Evolutionary conservation across 1,140 invertebrate genomes (phyloP).

Genomic region (Drosophila pandora): DNA sequence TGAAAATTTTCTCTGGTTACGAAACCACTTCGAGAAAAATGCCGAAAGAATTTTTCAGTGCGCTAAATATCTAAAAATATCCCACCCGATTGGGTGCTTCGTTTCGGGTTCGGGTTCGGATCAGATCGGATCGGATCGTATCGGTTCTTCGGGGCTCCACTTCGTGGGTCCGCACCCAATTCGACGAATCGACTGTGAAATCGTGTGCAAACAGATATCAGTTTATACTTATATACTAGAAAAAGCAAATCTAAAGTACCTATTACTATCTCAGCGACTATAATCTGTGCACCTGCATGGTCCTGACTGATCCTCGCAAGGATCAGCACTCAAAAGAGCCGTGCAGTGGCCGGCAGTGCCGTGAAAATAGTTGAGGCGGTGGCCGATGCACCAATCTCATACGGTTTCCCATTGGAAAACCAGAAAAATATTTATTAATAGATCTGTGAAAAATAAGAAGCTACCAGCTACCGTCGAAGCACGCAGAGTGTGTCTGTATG

Average conservation of each 20-base stretch:
- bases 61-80: slow-evolving; percentile 83
- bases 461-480: slow-evolving; percentile 62
- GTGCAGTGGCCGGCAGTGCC: background rate
- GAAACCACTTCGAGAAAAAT: slow-evolving; percentile 79
- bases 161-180: slow-evolving; percentile 79
- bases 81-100: slow-evolving; percentile 39
- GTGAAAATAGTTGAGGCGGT: slow-evolving; percentile 15
- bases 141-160: slow-evolving; percentile 19
- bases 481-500: slow-evolving; percentile 3
- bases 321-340: slow-evolving; percentile 37
- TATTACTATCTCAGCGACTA: slow-evolving; percentile 16
- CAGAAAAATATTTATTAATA: slow-evolving; percentile 76
- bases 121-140: slow-evolving; percentile 41
- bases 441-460: slow-evolving; percentile 81
- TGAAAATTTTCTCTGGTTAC: slow-evolving; percentile 77
- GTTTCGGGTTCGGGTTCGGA: slow-evolving; percentile 51
- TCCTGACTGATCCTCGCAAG: slow-evolving; percentile 54
- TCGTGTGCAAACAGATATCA: slow-evolving; percentile 59
- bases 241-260: slow-evolving; percentile 16
- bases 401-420: slow-evolving; percentile 43
- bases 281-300: slow-evolving; percentile 40
- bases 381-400: slow-evolving; percentile 11
- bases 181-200: slow-evolving; percentile 73
- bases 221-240: slow-evolving; percentile 44
- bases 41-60: slow-evolving; percentile 79